Base-by-base conservation (phyloP, 1,140 invertebrate species). In the Nasonia vitripennis region DNA sequence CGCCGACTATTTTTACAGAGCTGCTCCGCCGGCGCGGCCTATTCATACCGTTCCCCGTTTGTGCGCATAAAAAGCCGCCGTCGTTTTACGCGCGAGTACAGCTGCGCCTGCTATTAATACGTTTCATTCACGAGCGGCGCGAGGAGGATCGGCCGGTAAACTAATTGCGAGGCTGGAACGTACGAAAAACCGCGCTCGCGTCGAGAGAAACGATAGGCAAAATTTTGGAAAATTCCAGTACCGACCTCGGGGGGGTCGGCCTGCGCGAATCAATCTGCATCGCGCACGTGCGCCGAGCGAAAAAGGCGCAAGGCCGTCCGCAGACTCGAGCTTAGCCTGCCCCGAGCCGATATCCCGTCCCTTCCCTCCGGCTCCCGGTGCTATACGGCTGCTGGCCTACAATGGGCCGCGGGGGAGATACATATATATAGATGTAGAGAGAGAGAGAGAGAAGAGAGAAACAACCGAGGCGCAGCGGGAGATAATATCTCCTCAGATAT, bases 401-500 rank as follows among this genome's bases (percentile, higher is more conserved):
- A 62, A n/a, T 62, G 12, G 6, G 4, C 67, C 20, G 67, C 67
- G 20, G 6, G 14, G 67, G 67, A 68, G 68, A 27, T 27, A n/a
- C n/a, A 27, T 27, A 27, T 1, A 27, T 23, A 10, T 23, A 10
- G 20, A 3, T 37, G 34, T 5, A 6, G 27, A 27, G 27, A 27
- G 27, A 27, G 27, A 27, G 27, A 27, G 34, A 71, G 27, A 34
- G 68, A 71, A 67, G 17, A 6, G 31, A 34, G 31, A 41, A 78
- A 20, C 31, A 67, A 20, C 12, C 5, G 27, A 41, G 55, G 2
- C 12, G 34, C 7, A 23, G 17, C 9, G 27, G 55, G 68, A 31
- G 68, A 62, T 62, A 62, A 71, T 71, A 27, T 71, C 68, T 71
- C 27, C 68, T 62, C 23, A 12, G 68, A 71, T 27, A 71, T 71